These are phyloP conservation scores for Fistularia commersonii DNA, from an alignment of 2,797 vertebrate species.

Conservation along the genomic window DNA sequence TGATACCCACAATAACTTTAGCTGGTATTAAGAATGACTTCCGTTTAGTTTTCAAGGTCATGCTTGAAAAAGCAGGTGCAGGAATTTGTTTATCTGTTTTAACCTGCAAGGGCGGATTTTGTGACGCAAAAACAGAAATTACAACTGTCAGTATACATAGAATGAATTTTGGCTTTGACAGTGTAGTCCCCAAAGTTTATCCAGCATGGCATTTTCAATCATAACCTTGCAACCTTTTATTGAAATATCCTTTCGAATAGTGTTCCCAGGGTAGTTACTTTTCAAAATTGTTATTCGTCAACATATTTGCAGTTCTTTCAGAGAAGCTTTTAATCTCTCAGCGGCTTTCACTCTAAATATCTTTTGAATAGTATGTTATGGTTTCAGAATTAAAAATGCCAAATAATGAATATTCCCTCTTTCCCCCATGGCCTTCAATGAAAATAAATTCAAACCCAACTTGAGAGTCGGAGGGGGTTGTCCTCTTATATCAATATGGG, in stretches of 20 bases:
- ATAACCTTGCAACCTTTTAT: slow-evolving; percentile 1
- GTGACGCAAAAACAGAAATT: slow-evolving; percentile 36
- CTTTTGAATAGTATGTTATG: no score
- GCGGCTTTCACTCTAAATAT: no score
- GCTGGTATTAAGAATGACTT: slow-evolving; percentile 28
- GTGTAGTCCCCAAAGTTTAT: no score
- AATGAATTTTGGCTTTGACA: no score
- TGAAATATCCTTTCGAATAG: slow-evolving; percentile 3
- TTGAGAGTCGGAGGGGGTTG: no score
- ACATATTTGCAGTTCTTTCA: no score
- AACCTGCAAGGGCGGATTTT: slow-evolving; percentile 20
- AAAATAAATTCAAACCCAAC: no score
- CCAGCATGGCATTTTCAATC: neutral
- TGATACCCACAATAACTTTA: slow-evolving; percentile 44
- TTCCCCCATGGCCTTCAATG: no score
- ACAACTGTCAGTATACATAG: neutral
- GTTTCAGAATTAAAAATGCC: no score
- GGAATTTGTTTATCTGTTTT: slow-evolving; percentile 37
- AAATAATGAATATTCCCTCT: no score
- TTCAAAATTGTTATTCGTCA: neutral
- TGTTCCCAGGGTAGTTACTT: neutral
- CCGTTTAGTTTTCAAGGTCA: slow-evolving; percentile 41
- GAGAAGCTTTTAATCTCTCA: no score
- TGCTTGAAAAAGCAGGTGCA: slow-evolving; percentile 38
- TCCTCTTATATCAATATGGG: no score